These are phyloP conservation scores for Apamea epomidion DNA, from an alignment of 2,888 invertebrate species.

Conservation along the genomic window DNA sequence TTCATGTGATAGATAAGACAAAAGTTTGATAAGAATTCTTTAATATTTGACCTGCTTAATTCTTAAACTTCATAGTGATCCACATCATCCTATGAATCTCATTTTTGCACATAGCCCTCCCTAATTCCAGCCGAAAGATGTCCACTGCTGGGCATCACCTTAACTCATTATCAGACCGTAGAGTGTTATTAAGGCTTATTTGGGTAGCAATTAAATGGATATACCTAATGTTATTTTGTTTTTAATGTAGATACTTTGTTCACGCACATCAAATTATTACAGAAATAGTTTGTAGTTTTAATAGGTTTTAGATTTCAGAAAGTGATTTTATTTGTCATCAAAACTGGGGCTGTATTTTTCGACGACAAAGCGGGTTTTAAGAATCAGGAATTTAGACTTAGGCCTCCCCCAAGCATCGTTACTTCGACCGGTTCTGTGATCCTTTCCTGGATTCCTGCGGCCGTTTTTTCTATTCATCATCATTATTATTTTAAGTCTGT, in stretches of 20 bases:
- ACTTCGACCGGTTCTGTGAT: no score
- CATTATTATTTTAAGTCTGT: not conserved
- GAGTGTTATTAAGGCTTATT: constrained; percentile 26
- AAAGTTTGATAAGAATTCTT: not conserved
- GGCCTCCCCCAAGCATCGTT: no score
- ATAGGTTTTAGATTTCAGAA: not conserved
- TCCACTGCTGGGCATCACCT: not conserved
- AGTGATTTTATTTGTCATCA: not conserved
- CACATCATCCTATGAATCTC: not conserved
- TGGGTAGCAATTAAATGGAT: constrained; percentile 4
- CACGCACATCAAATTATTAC: not conserved
- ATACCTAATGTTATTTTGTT: not conserved
- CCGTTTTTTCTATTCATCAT: not conserved
- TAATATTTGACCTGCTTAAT: not conserved
- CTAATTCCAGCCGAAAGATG: not conserved
- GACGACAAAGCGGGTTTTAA: not conserved
- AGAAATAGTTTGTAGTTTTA: not conserved
- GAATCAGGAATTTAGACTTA: not conserved
- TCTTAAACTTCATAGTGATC: not conserved
- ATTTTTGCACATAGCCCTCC: not conserved
- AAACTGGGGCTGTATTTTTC: not conserved
- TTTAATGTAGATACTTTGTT: not conserved
- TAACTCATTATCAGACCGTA: constrained; percentile 25
- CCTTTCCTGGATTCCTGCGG: no score
- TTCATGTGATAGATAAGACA: not conserved